Evolutionary conservation across 2,797 vertebrate genomes (phyloP), one percentile per base, ranked within the genome.

Genomic region (Girardinus metallicus): DNA sequence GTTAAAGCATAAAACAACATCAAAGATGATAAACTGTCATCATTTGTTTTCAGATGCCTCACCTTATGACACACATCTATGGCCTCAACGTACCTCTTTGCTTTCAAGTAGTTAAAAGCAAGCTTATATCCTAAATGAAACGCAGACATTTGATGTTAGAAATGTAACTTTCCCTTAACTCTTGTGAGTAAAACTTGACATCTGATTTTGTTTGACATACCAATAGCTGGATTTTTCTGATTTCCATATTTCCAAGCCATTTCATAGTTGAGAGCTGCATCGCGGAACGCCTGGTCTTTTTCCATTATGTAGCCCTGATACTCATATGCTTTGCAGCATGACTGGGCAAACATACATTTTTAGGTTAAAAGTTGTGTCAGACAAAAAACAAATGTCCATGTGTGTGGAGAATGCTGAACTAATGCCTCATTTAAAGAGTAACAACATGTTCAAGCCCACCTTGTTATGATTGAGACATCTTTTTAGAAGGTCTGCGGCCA

Each of bases 271-370:
- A 96, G 78, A 49, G 97, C 97, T 47, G 98, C 98, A 84, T 99
- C 98, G 79, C 97, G 95, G 87, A 98, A 99, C 0, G 98, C 95
- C 92, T 98, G 98, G 76, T 99, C 99, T 82, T 99, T 99, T 92
- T 99, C 99, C 98, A 99, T 98, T 78, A 99, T 98, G 90, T 99
- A 99, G 68, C 99, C 99, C 94, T 97, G 96, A 90, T 99, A 99
- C 93, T 99, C 98, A 81, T 99, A 99, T 29, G 98, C 98, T 94
- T 99, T 99, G 94, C 97, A 98, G 93, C 98, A 99, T 2, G 99
- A 99, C 99, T 99, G 84, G 31, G 75, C 15, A 91, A 83, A 66
- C 71, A 49, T 7, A 78, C 15, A 72, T 64, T 11, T 26, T 11
- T n/a, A 78, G 41, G 81, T 72, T 60, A 80, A 77, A 75, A n/a